Evolutionary conservation across 2,113 vertebrate genomes (phyloP), one percentile per base, ranked within the genome.

Genomic region (Hucho hucho): DNA sequence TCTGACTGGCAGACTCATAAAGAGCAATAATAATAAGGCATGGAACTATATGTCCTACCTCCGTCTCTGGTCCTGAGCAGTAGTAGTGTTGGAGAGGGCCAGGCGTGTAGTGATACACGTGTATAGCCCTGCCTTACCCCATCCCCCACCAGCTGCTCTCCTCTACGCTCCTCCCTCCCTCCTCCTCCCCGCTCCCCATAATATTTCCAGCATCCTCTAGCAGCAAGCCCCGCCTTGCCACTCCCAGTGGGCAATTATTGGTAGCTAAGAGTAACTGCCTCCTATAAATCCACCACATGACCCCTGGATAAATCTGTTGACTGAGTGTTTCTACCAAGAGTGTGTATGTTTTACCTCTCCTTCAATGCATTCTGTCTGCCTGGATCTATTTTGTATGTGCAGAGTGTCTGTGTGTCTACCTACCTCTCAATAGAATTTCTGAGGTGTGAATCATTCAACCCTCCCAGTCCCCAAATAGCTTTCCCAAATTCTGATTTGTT

Each of bases 181-280:
- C 70, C 73, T 65, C n/a, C 74, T 79, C 58, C 64, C 12, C 75
- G 71, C 66, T 72, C 74, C 72, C 76, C 14, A 64, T 81, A 79
- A 64, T 80, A 79, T 75, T 82, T 80, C 79, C 73, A 80, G 82
- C 83, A 87, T 85, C 87, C 75, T 87, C 78, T 32, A 32, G 65
- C 25, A 59, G 1, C 26, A 77, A 68, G 28, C 82, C 82, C 68
- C 80, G 3, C 88, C 86, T 78, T n/a, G 2, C 71, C 75, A 76
- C 74, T 75, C 80, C 83, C 86, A 79, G n/a, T 18, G 67, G 70
- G 78, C 79, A 66, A 73, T 70, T 74, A 78, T 72, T 79, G 69
- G 89, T 90, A 85, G 92, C 91, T 90, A 89, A 72, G 85, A 87
- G 90, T 87, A 91, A 90, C 90, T 79, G 83, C 88, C 82, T 90